A percentile compares a stretch with the other conserved stretches of the same genome.
phyloP scores from a whole-genome alignment of 2,797 vertebrate species.

The Acrossocheilus wenchowensis region DNA sequence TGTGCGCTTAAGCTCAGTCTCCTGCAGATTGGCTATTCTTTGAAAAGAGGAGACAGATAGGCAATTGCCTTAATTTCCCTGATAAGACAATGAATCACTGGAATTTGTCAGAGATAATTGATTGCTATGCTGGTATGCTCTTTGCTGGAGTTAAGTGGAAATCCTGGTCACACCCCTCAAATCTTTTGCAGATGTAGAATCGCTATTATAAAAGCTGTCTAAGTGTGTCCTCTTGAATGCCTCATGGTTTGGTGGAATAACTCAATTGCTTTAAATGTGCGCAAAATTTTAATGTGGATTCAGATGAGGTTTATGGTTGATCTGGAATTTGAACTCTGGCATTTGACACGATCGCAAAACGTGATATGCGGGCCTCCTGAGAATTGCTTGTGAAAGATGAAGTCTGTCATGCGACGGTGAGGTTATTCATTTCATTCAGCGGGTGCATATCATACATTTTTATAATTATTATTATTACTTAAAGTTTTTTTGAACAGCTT shows the following conservation, averaged over 20 bases:
- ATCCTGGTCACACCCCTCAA: conserved; percentile 38
- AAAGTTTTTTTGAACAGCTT: not conserved
- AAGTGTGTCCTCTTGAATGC: conserved; percentile 43
- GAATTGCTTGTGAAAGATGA: conserved; percentile 65
- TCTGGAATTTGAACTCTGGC: conserved; percentile 73
- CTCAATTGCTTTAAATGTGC: conserved; percentile 53
- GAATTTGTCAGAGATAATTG: conserved; percentile 44
- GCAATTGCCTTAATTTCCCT: conserved; percentile 39
- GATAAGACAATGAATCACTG: conserved; percentile 52
- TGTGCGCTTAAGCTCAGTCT: conserved; percentile 58
- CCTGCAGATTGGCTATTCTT: conserved; percentile 46
- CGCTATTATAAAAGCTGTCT: conserved; percentile 40
- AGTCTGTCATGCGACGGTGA: not conserved
- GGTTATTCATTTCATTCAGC: not conserved
- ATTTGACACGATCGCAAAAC: conserved; percentile 69
- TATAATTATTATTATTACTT: not conserved
- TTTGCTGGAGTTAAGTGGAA: conserved; percentile 6
- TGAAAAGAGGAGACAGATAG: conserved; percentile 40
- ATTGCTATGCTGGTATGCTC: conserved; percentile 25
- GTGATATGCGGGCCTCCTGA: conserved; percentile 68
- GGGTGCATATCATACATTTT: not conserved
- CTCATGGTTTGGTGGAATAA: conserved; percentile 52
- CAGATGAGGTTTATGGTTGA: conserved; percentile 39
- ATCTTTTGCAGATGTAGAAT: conserved; percentile 42
- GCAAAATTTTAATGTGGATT: conserved; percentile 60